Conservation (phyloP, 2,797 vertebrate species). For the Spinus olivaceus region DNA sequence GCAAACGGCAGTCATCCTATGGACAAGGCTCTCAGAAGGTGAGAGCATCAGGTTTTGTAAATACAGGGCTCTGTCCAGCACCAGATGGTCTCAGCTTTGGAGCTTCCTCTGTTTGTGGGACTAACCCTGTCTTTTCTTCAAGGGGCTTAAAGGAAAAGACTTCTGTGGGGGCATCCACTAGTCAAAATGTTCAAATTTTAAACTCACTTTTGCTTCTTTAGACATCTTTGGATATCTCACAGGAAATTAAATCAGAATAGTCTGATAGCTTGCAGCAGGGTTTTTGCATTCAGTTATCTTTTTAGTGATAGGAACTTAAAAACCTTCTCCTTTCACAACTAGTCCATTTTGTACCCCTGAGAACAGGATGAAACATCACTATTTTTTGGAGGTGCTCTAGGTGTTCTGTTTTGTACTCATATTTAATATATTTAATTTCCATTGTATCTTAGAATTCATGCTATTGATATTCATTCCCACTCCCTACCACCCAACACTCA, state of each 20-base stretch:
- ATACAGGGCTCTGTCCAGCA: neutral
- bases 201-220: neutral
- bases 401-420: neutral
- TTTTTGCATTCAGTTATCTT: neutral
- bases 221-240: neutral
- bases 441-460: neutral
- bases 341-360: neutral
- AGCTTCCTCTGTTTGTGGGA: neutral
- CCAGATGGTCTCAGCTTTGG: neutral
- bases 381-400: neutral
- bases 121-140: neutral
- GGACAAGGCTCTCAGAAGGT: neutral
- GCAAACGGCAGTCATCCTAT: neutral
- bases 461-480: neutral
- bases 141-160: neutral
- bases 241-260: neutral
- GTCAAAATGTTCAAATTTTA: neutral
- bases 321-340: neutral
- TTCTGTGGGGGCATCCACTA: neutral
- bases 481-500: neutral
- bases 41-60: neutral
- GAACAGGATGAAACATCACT: neutral
- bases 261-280: neutral
- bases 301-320: neutral
- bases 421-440: neutral